Percentiles rank a stretch among this genome's conserved stretches.
phyloP scores from a whole-genome alignment of 2,113 vertebrate genomes.

The Anoplopoma fimbria region DNA sequence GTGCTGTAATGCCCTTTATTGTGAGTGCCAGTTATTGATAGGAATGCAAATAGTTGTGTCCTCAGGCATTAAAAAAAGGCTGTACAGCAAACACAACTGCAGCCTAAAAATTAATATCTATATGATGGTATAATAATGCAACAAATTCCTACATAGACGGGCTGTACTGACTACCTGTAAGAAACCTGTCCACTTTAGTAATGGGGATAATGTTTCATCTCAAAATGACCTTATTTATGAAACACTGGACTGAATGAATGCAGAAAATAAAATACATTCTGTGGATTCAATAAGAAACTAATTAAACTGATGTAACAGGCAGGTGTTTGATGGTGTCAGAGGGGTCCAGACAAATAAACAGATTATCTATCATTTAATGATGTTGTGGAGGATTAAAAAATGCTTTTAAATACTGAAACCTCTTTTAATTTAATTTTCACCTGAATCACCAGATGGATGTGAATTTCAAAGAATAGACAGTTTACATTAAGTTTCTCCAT shows the following conservation, averaged over 20 bases:
- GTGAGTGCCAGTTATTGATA: conserved; percentile 17
- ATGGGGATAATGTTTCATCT: not conserved
- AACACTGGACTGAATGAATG: not conserved
- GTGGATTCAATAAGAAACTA: not conserved
- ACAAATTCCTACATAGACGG: not conserved
- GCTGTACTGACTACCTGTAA: not conserved
- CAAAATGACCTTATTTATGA: not conserved
- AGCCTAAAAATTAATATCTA: not conserved
- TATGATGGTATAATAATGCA: not conserved
- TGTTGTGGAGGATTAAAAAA: conserved; percentile 1
- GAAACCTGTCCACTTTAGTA: not conserved
- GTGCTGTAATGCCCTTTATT: conserved; percentile 1
- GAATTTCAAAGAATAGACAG: not conserved
- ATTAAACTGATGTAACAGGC: conserved; percentile 5
- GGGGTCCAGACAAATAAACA: not conserved
- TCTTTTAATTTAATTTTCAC: conserved; percentile 4
- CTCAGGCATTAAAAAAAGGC: not conserved
- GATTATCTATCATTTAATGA: conserved; percentile 1
- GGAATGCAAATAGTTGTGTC: conserved; percentile 16
- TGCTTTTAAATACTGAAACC: not conserved
- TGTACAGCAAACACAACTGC: not conserved
- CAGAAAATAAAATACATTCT: not conserved
- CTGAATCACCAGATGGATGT: not conserved
- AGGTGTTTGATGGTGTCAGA: not conserved
- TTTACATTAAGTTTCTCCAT: not conserved